Evolutionary conservation across 2,113 vertebrate genomes (phyloP), one percentile per base, ranked within the genome.

Genomic region (Xenotilapia leptura): DNA sequence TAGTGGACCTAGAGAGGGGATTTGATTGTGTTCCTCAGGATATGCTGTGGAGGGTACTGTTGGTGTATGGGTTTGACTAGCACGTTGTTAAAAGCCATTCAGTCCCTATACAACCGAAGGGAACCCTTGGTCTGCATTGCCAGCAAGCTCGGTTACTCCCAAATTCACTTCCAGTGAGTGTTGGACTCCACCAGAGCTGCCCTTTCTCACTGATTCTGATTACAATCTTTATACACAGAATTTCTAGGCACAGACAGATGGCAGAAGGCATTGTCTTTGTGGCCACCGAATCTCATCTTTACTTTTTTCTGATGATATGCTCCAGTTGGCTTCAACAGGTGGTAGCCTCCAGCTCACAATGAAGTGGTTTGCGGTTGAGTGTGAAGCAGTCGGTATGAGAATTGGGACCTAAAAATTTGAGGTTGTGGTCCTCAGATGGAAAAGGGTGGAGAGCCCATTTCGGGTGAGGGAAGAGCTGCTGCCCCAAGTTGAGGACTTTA

Each of bases 231-330:
- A 62, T 36, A 12, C 2, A 62, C 6, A 62, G 31, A 2, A 2
- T 19, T 62, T 62, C 58, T 62, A 33, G 58, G 58, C 15, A 62
- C 58, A 62, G 58, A 11, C 28, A 62, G 28, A 62, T 62, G 17
- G 31, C 0, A 0, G 17, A 62, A 62, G 31, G 31, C 58, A 36
- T 65, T 12, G 17, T 65, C 31, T 65, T 65, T 36, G 60, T 38
- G 60, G 17, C 31, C 31, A 65, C 10, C 36, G 1, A 65, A 65
- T 36, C 60, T 65, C 31, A 36, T 65, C 6, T 65, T 65, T 65
- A 65, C 31, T 38, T 65, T 62, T 36, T n/a, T 3, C 10, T 12
- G 31, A 65, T 38, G 31, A 65, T 38, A 12, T 2, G 17, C 60
- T 38, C 4, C 31, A 38, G 31, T 38, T 65, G 60, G 60, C 60